Evolutionary conservation across 2,888 invertebrate genomes (phyloP).

Genomic region (Ernsta delagoae): DNA sequence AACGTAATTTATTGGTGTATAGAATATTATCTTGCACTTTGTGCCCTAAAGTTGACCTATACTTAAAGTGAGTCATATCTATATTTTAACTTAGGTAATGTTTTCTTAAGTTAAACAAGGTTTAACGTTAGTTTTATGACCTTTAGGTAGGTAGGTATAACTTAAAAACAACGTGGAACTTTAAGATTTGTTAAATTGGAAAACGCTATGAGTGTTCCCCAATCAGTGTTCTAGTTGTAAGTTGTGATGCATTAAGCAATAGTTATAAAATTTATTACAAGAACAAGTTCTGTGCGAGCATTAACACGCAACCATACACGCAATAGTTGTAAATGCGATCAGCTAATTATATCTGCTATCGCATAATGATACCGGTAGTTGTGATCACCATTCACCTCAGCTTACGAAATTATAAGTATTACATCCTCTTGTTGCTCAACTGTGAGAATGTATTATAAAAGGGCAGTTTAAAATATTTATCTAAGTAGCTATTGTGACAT

Average conservation of each 20-base stretch:
- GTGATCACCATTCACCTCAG: conserved; percentile 36
- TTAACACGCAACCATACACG: conserved; percentile 42
- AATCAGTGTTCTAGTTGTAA: conserved; percentile 8
- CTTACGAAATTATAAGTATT: conserved; percentile 30
- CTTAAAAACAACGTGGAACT: too few species aligned
- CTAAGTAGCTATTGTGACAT: too few species aligned
- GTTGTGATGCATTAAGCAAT: conserved; percentile 24
- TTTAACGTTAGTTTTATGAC: too few species aligned
- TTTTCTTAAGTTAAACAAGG: too few species aligned
- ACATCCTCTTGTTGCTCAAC: conserved; percentile 34
- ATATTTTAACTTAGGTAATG: too few species aligned
- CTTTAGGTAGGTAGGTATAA: too few species aligned
- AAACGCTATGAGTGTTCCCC: background rate
- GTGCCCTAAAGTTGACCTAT: too few species aligned
- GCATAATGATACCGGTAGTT: conserved; percentile 40
- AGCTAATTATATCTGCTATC: conserved; percentile 39
- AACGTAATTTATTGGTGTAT: too few species aligned
- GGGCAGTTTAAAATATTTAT: background rate
- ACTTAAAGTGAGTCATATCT: too few species aligned
- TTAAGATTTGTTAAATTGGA: too few species aligned
- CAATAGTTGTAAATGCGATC: conserved; percentile 44
- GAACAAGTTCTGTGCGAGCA: conserved; percentile 38
- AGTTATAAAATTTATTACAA: conserved; percentile 36
- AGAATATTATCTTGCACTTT: too few species aligned
- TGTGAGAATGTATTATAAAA: conserved; percentile 19